These are phyloP conservation scores for Sardina pilchardus DNA, from an alignment of 2,113 vertebrate species.

Conservation along the genomic window DNA sequence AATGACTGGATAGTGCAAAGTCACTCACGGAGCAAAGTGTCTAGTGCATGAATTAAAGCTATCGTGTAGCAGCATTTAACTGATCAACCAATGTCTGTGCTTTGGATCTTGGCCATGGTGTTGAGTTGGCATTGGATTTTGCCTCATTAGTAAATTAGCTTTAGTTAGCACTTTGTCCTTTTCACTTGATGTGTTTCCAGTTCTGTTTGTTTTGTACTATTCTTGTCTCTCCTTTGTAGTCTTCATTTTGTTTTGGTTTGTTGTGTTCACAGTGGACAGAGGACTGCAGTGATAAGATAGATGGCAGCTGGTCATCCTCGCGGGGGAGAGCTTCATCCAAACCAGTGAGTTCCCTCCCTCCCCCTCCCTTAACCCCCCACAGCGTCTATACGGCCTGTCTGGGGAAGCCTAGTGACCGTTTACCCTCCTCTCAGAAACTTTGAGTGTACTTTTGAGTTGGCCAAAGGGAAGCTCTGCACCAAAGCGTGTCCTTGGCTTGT, in stretches of 20 bases:
- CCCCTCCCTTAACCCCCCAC: neutral
- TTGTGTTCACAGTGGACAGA: conserved; percentile 86
- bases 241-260: conserved; percentile 31
- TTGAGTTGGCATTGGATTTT: too few species aligned
- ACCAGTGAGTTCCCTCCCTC: conserved; percentile 70
- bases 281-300: conserved; percentile 83
- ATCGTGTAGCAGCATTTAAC: too few species aligned
- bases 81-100: too few species aligned
- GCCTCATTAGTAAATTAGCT: too few species aligned
- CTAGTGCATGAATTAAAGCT: too few species aligned
- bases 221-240: neutral
- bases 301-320: conserved; percentile 84
- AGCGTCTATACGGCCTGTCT: neutral
- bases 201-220: neutral
- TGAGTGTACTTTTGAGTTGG: neutral
- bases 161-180: too few species aligned
- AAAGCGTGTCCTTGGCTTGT: neutral
- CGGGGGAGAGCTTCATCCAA: conserved; percentile 77
- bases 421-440: neutral
- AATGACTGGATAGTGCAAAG: too few species aligned
- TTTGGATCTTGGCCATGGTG: too few species aligned
- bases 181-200: neutral
- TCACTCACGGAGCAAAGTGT: too few species aligned
- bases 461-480: neutral
- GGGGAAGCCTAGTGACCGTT: neutral